A percentile compares a stretch with the other conserved stretches of the same genome.
Evolutionary conservation across 1,140 invertebrate species (phyloP).

Genomic region (Macrobrachium rosenbergii): DNA sequence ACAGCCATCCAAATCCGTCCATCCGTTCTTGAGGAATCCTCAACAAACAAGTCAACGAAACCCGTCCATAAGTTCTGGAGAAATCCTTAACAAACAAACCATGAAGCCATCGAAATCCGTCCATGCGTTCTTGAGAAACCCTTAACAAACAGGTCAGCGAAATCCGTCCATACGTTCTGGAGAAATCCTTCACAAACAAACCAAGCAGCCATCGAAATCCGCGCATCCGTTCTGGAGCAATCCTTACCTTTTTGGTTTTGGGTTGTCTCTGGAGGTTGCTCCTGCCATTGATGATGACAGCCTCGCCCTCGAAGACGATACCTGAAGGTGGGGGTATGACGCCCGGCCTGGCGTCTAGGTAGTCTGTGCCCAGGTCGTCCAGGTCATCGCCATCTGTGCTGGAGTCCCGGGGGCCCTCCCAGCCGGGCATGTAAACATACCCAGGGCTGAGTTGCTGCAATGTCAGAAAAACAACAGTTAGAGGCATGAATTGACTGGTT

Average conservation of each 20-base stretch:
- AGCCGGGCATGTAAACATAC: slow-evolving; percentile 75
- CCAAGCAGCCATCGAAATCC: too few relatives aligned
- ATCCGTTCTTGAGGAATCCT: too few relatives aligned
- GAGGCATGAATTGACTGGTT: neutral
- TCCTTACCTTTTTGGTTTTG: slow-evolving; percentile 76
- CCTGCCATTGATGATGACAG: slow-evolving; percentile 88
- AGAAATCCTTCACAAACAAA: too few relatives aligned
- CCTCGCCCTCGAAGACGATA: slow-evolving; percentile 88
- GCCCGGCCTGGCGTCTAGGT: slow-evolving; percentile 68
- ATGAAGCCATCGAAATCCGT: too few relatives aligned
- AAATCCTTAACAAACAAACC: too few relatives aligned
- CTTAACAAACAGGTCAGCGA: too few relatives aligned
- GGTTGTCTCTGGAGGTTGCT: slow-evolving; percentile 80
- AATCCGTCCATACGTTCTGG: too few relatives aligned
- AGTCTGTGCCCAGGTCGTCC: slow-evolving; percentile 73
- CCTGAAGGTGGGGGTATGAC: slow-evolving; percentile 83
- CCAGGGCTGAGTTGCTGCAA: slow-evolving; percentile 74
- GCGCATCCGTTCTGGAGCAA: too few relatives aligned
- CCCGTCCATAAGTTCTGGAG: too few relatives aligned
- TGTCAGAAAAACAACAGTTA: neutral
- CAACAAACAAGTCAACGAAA: too few relatives aligned
- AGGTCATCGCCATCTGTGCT: slow-evolving; percentile 75
- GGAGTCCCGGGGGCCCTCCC: slow-evolving; percentile 76
- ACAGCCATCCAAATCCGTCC: too few relatives aligned
- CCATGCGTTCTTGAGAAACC: too few relatives aligned